A percentile compares a stretch with the other conserved stretches of the same genome.
phyloP scores from a whole-genome alignment of 92 coral and sea anemone genomes.

The Nematostella vectensis region DNA sequence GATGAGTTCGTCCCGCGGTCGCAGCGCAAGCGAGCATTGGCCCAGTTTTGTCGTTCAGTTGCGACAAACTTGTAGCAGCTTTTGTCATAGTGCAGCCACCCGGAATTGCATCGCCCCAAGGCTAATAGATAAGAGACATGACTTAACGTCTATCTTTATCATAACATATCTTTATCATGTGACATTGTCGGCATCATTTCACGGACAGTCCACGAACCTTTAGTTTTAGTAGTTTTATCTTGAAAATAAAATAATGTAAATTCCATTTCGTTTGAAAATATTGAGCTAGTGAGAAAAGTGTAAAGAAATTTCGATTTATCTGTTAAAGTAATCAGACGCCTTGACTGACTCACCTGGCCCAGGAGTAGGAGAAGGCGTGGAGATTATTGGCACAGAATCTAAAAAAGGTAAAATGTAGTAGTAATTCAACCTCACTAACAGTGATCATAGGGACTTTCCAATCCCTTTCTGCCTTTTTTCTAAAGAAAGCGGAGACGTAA shows the following conservation, averaged over 20 bases:
- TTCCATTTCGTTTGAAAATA: too few relatives aligned
- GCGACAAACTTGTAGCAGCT: constrained; percentile 78
- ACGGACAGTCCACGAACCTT: too few relatives aligned
- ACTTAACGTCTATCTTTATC: not conserved
- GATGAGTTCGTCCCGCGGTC: constrained; percentile 48
- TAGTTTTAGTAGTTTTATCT: too few relatives aligned
- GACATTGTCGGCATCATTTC: too few relatives aligned
- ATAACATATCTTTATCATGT: too few relatives aligned
- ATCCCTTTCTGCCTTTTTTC: not conserved
- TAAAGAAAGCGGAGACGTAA: not conserved
- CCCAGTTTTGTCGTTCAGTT: constrained; percentile 45
- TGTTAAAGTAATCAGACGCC: too few relatives aligned
- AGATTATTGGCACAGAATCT: constrained; percentile 46
- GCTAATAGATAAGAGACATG: constrained; percentile 19
- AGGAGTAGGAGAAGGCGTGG: constrained; percentile 52
- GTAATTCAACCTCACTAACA: not conserved
- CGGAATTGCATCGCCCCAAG: constrained; percentile 53
- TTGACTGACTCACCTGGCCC: constrained; percentile 74
- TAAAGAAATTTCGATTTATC: too few relatives aligned
- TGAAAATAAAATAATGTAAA: too few relatives aligned
- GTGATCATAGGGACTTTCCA: not conserved
- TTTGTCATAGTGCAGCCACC: constrained; percentile 78
- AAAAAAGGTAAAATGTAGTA: constrained; percentile 4
- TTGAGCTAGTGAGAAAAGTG: too few relatives aligned
- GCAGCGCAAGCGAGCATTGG: constrained; percentile 61